Conservation (phyloP, 2,797 vertebrate species). For the Huso huso region DNA sequence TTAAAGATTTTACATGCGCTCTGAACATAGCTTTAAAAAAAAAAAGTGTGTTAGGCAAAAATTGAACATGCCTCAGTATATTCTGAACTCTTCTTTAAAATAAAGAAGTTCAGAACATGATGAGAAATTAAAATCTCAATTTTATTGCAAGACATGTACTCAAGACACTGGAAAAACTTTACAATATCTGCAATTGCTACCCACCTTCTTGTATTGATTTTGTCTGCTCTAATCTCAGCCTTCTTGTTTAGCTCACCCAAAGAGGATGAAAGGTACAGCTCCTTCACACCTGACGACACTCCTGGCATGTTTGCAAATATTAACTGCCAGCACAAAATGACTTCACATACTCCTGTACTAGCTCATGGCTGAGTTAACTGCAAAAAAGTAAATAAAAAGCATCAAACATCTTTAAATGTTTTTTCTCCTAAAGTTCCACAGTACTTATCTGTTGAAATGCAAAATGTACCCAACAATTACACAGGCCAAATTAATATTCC, state of each 20-base stretch:
- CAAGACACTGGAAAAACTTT: no score
- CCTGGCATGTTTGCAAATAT: conserved; percentile 73
- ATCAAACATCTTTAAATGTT: conserved; percentile 1
- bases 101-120: no score
- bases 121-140: background rate
- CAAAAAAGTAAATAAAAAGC: conserved; percentile 5
- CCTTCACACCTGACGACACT: conserved; percentile 80
- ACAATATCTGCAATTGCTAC: background rate
- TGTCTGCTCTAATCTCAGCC: conserved; percentile 85
- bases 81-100: no score
- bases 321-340: conserved; percentile 24
- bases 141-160: background rate
- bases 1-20: conserved; percentile 95
- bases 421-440: background rate
- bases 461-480: no score
- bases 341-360: conserved; percentile 26
- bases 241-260: conserved; percentile 92
- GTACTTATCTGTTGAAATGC: no score
- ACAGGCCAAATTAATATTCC: no score
- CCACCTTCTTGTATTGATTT: conserved; percentile 81
- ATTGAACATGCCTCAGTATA: no score
- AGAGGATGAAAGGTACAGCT: conserved; percentile 85
- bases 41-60: background rate
- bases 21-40: conserved; percentile 78
- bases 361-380: conserved; percentile 31